phyloP scores from a whole-genome alignment of 1,140 invertebrate genomes.

The Drosophila auraria region DNA sequence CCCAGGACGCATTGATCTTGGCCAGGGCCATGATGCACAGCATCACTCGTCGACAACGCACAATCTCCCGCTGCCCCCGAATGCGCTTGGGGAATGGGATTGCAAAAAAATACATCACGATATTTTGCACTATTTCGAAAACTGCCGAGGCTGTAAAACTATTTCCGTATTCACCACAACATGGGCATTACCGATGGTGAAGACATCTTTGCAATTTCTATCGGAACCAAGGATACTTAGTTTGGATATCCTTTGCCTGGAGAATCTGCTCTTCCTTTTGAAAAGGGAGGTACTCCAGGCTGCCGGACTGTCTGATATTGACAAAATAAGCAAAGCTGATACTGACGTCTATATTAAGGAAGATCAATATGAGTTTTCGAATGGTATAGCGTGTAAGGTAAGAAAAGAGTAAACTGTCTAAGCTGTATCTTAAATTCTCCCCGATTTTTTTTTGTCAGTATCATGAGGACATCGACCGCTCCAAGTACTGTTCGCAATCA shows the following conservation, averaged over 20 bases:
- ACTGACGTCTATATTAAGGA: constrained; percentile 42
- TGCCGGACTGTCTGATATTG: constrained; percentile 11
- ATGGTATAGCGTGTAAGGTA: constrained; percentile 64
- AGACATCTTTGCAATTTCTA: too few relatives aligned
- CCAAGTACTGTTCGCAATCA: constrained; percentile 59
- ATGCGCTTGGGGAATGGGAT: constrained; percentile 65
- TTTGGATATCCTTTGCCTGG: too few relatives aligned
- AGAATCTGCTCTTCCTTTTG: constrained; percentile 63
- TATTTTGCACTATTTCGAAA: constrained; percentile 43
- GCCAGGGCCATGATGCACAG: constrained; percentile 53
- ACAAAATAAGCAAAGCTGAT: constrained; percentile 13
- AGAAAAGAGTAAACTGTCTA: constrained; percentile 2
- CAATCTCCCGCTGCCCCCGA: constrained; percentile 65
- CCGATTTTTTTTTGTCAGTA: background rate
- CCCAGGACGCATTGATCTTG: constrained; percentile 63
- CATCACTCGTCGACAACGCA: constrained; percentile 57
- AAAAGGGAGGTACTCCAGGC: constrained; percentile 56
- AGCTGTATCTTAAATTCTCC: background rate
- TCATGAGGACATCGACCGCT: constrained; percentile 58
- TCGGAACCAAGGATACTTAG: too few relatives aligned
- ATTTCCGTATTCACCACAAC: constrained; percentile 55
- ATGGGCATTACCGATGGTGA: constrained; percentile 38
- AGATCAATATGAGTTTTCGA: constrained; percentile 61
- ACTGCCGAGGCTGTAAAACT: constrained; percentile 9
- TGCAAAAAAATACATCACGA: constrained; percentile 49